Evolutionary conservation across 1,140 invertebrate species (phyloP).

Genomic region (Anastatus disparis): DNA sequence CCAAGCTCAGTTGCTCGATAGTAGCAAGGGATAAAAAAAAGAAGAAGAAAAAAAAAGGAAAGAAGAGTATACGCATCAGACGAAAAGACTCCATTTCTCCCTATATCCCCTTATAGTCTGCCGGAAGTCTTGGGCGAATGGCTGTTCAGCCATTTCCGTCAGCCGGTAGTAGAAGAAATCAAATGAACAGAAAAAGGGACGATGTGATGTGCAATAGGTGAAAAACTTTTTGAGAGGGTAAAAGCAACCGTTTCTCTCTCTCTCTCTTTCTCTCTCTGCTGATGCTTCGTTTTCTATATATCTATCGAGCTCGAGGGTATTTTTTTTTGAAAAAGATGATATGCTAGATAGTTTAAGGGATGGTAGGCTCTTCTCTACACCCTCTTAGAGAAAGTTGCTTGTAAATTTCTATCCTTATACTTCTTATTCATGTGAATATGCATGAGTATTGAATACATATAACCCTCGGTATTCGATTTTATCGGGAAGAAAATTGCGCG

Average conservation of each 20-base stretch:
- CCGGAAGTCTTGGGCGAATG: slow-evolving; percentile 65
- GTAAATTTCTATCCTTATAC: slow-evolving; percentile 1
- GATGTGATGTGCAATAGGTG: slow-evolving; percentile 33
- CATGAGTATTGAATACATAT: neutral
- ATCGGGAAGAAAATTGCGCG: slow-evolving; percentile 1
- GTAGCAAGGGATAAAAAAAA: too few species aligned
- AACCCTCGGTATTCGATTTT: neutral
- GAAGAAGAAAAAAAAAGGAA: too few species aligned
- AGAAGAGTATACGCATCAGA: too few species aligned
- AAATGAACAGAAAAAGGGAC: slow-evolving; percentile 55
- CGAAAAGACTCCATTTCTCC: slow-evolving; percentile 61
- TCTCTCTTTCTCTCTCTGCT: too few species aligned
- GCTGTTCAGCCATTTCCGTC: slow-evolving; percentile 66
- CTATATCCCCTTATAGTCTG: slow-evolving; percentile 55
- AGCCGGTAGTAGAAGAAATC: slow-evolving; percentile 52
- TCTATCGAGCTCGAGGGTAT: slow-evolving; percentile 40
- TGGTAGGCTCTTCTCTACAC: slow-evolving; percentile 10
- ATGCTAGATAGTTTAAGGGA: slow-evolving; percentile 47
- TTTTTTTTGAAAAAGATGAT: slow-evolving; percentile 51
- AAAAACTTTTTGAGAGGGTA: too few species aligned
- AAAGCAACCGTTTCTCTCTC: too few species aligned
- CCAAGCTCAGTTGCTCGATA: slow-evolving; percentile 40
- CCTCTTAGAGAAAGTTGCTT: neutral
- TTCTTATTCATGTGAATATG: neutral
- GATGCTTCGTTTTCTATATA: too few species aligned